Percentiles rank a stretch among this genome's conserved stretches.
phyloP scores from a whole-genome alignment of 1,140 invertebrate species.

The Trigoniulus corallinus region DNA sequence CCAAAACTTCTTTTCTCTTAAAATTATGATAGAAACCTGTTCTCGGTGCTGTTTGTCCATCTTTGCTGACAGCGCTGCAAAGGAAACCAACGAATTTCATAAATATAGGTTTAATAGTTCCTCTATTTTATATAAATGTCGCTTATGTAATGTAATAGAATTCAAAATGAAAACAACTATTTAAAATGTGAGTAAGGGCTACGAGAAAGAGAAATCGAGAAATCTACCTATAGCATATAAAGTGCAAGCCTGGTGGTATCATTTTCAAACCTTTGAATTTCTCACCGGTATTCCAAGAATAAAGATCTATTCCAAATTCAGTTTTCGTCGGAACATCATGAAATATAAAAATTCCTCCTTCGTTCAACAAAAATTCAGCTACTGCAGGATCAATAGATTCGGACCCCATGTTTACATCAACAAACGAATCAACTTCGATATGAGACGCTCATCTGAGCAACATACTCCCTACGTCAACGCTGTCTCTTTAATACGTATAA shows the following conservation, averaged over 20 bases:
- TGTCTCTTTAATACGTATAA: no score
- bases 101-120: slow-evolving; percentile 5
- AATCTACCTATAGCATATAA: slow-evolving; percentile 65
- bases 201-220: no score
- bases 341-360: slow-evolving; percentile 67
- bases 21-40: slow-evolving; percentile 85
- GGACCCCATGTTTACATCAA: no score
- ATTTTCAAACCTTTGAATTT: slow-evolving; percentile 94
- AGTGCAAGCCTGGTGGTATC: slow-evolving; percentile 95
- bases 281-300: slow-evolving; percentile 78
- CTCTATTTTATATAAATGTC: background rate
- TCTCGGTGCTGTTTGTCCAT: slow-evolving; percentile 41
- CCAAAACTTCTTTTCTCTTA: slow-evolving; percentile 58
- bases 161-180: no score
- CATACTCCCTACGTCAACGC: no score
- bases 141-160: background rate
- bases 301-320: slow-evolving; percentile 93
- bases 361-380: slow-evolving; percentile 54
- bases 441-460: no score
- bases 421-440: no score
- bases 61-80: slow-evolving; percentile 36
- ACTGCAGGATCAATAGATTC: slow-evolving; percentile 62
- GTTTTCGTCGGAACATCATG: slow-evolving; percentile 68
- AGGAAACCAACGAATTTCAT: no score
- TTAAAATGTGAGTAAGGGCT: no score